Evolutionary conservation across 2,113 vertebrate genomes (phyloP).

Genomic region (Ginglymostoma cirratum): DNA sequence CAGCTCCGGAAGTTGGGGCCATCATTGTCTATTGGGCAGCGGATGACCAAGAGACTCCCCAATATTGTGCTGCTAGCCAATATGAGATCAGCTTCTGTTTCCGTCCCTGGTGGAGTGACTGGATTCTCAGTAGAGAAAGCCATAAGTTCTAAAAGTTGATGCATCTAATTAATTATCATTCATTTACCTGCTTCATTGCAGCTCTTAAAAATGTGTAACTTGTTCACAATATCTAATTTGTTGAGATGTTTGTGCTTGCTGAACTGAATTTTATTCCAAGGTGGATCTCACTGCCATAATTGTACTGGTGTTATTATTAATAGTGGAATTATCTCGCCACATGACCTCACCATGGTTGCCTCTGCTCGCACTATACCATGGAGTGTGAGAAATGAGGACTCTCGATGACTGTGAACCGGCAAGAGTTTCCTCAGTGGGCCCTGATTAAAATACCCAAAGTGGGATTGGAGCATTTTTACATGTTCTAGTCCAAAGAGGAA

Average conservation of each 20-base stretch:
- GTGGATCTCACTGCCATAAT: neutral
- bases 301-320: neutral
- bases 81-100: too few species aligned
- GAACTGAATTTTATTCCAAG: neutral
- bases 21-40: too few species aligned
- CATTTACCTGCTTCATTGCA: neutral
- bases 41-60: too few species aligned
- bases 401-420: neutral
- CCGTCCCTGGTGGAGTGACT: too few species aligned
- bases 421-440: neutral
- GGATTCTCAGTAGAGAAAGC: too few species aligned
- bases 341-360: neutral
- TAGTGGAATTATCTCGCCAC: neutral
- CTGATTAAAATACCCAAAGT: neutral
- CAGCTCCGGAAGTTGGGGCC: too few species aligned
- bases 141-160: neutral
- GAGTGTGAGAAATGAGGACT: too few species aligned
- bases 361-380: too few species aligned
- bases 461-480: too few species aligned
- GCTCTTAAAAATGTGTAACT: neutral
- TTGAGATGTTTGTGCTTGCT: neutral
- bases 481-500: too few species aligned
- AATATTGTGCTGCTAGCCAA: too few species aligned
- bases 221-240: neutral
- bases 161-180: constrained; percentile 5